A percentile compares a stretch with the other conserved stretches of the same genome.
phyloP scores from a whole-genome alignment of 2,797 vertebrate genomes.

The Bradypodion ventrale region DNA sequence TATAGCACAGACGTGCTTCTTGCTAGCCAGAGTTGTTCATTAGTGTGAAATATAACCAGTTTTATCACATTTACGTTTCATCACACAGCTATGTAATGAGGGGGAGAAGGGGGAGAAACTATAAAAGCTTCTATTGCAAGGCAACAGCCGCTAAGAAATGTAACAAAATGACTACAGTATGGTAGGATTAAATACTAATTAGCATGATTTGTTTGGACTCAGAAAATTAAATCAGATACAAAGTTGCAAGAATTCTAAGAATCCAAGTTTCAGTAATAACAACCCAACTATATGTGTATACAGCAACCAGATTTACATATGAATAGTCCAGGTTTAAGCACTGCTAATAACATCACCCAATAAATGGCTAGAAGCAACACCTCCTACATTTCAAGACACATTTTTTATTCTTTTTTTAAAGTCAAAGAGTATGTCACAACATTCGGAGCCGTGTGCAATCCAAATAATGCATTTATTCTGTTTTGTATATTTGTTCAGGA shows the following conservation, averaged over 20 bases:
- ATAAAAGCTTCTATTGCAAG: slow-evolving; percentile 59
- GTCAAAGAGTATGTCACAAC: neutral
- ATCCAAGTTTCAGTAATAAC: neutral
- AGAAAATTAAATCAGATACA: slow-evolving; percentile 7
- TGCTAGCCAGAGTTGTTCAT: slow-evolving; percentile 52
- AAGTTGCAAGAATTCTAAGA: neutral
- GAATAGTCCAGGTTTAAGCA: neutral
- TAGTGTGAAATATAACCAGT: slow-evolving; percentile 59
- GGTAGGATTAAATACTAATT: slow-evolving; percentile 64
- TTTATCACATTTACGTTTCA: slow-evolving; percentile 60
- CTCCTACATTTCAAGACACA: neutral
- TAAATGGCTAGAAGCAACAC: too few species aligned
- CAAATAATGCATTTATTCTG: neutral
- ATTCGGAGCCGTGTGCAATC: neutral
- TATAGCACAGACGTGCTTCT: slow-evolving; percentile 41
- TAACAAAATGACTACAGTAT: slow-evolving; percentile 61
- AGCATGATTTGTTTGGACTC: slow-evolving; percentile 52
- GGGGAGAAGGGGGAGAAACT: slow-evolving; percentile 52
- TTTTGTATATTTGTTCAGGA: neutral
- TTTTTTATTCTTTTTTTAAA: neutral
- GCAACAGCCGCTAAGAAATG: slow-evolving; percentile 59
- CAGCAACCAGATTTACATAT: neutral
- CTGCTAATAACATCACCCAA: neutral
- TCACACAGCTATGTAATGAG: slow-evolving; percentile 58
- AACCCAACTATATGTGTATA: neutral